Evolutionary conservation across 1,140 invertebrate species (phyloP).

Genomic region (Anastrepha ludens): DNA sequence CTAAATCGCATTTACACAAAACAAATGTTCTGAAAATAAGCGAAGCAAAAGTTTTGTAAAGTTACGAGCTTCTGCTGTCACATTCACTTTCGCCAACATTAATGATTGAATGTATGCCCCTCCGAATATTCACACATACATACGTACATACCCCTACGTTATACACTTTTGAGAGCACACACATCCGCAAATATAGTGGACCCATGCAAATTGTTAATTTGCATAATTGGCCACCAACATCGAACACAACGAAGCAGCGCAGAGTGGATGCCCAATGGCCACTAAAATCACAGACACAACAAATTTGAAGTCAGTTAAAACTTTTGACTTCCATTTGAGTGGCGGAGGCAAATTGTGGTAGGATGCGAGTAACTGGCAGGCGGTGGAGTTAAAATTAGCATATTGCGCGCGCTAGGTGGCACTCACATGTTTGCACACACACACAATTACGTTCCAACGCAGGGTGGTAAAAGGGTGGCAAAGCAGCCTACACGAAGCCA

Average conservation of each 20-base stretch:
- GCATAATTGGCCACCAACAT: conserved; percentile 51
- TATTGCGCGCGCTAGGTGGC: background rate
- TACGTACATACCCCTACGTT: background rate
- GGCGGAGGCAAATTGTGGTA: background rate
- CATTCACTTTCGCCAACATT: conserved; percentile 19
- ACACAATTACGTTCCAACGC: background rate
- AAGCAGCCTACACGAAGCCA: background rate
- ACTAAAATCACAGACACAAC: conserved; percentile 46
- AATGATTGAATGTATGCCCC: background rate
- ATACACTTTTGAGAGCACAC: background rate
- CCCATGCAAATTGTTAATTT: conserved; percentile 45
- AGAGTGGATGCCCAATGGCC: conserved; percentile 3
- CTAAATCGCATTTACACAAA: too few relatives aligned
- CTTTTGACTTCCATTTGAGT: conserved; percentile 8
- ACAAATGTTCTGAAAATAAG: background rate
- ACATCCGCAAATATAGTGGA: background rate
- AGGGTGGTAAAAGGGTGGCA: background rate
- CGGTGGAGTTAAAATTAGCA: conserved; percentile 13
- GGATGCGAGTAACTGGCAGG: background rate
- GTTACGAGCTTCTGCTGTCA: background rate
- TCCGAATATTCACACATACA: background rate
- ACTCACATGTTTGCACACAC: background rate
- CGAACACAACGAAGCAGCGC: background rate
- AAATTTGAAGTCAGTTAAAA: conserved; percentile 52
- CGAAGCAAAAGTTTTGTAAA: background rate